Evolutionary conservation across 2,797 vertebrate genomes (phyloP).

Genomic region (Epinephelus malabaricus): DNA sequence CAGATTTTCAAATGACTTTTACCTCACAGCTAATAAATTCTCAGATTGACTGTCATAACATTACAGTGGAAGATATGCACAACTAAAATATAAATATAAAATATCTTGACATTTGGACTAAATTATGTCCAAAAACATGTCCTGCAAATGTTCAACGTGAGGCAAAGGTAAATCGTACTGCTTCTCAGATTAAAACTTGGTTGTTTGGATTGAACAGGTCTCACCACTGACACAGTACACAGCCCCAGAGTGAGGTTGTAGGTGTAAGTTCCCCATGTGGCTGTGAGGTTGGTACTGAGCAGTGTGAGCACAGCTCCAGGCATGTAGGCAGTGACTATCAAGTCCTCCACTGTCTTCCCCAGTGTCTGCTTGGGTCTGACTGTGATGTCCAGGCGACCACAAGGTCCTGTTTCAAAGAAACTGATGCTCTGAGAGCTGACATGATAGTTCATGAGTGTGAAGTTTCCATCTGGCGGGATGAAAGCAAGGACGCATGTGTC

Average conservation of each 20-base stretch:
- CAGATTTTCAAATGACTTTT: too few species aligned
- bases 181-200: too few species aligned
- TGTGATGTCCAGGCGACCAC: conserved; percentile 95
- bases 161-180: too few species aligned
- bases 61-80: too few species aligned
- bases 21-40: too few species aligned
- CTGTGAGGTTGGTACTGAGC: conserved; percentile 91
- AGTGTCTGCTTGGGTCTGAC: conserved; percentile 98
- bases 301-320: conserved; percentile 89
- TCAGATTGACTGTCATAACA: too few species aligned
- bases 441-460: conserved; percentile 95
- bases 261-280: conserved; percentile 93
- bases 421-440: conserved; percentile 95
- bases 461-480: conserved; percentile 97
- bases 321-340: conserved; percentile 94
- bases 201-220: too few species aligned
- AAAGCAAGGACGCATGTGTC: conserved; percentile 90
- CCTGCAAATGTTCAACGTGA: too few species aligned
- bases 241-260: conserved; percentile 87
- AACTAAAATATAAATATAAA: too few species aligned
- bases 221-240: too few species aligned
- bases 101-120: too few species aligned
- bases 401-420: conserved; percentile 94
- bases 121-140: too few species aligned
- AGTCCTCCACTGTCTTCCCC: conserved; percentile 95